Evolutionary conservation across 1,140 invertebrate species (phyloP).

Genomic region (Glomeris maerens): DNA sequence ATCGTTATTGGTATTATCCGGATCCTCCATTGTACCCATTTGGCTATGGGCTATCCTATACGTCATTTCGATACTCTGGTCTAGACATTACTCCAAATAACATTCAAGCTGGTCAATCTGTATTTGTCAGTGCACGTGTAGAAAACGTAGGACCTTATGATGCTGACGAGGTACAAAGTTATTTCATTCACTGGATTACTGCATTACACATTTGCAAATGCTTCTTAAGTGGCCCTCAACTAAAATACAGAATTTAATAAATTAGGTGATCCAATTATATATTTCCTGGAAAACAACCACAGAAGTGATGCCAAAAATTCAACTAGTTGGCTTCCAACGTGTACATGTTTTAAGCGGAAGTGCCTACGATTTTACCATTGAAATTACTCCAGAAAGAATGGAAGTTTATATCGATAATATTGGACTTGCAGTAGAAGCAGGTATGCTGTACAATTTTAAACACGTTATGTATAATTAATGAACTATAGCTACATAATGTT

Average conservation of each 20-base stretch:
- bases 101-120: constrained; percentile 18
- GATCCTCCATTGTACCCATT: constrained; percentile 26
- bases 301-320: constrained; percentile 24
- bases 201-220: background rate
- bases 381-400: constrained; percentile 20
- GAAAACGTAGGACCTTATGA: constrained; percentile 20
- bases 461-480: background rate
- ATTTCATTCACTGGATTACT: no score
- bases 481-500: constrained; percentile 1
- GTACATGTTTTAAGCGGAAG: constrained; percentile 11
- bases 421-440: constrained; percentile 23
- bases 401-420: constrained; percentile 24
- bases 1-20: constrained; percentile 25
- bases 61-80: constrained; percentile 23
- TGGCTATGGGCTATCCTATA: constrained; percentile 29
- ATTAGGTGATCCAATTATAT: constrained; percentile 27
- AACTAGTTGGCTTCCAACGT: constrained; percentile 24
- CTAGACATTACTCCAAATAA: constrained; percentile 11
- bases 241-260: constrained; percentile 1
- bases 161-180: constrained; percentile 25
- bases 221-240: background rate
- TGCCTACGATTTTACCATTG: constrained; percentile 7
- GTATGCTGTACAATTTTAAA: background rate
- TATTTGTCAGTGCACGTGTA: constrained; percentile 18
- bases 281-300: constrained; percentile 22